These are phyloP conservation scores for Caenorhabditis latens DNA, from an alignment of 1,140 invertebrate genomes.

Conservation along the genomic window DNA sequence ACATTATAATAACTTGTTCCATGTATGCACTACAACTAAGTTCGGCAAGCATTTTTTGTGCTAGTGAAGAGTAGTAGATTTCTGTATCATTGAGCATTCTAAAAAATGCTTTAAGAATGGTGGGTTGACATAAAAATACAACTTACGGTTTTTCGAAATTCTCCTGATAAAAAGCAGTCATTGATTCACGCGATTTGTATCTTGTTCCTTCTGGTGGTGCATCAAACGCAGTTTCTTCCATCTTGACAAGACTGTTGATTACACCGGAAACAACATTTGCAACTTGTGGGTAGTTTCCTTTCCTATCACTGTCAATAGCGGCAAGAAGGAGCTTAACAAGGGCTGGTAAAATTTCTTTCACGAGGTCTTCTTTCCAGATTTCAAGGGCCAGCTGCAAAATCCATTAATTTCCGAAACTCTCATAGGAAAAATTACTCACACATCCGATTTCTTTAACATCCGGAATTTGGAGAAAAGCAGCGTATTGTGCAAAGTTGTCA, in stretches of 20 bases:
- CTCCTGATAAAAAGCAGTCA: constrained; percentile 53
- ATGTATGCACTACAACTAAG: constrained; percentile 72
- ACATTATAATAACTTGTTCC: constrained; percentile 70
- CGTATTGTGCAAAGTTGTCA: constrained; percentile 57
- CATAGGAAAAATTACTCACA: constrained; percentile 49
- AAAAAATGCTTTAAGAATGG: constrained; percentile 19
- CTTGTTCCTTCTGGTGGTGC: constrained; percentile 21
- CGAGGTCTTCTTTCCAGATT: constrained; percentile 71
- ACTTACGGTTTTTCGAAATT: constrained; percentile 54
- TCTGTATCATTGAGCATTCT: constrained; percentile 68
- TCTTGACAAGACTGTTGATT: constrained; percentile 70
- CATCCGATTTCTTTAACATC: constrained; percentile 69
- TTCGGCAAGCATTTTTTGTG: constrained; percentile 66
- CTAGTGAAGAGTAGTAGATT: constrained; percentile 67
- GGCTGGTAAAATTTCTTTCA: constrained; percentile 64
- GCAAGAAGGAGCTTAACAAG: constrained; percentile 64
- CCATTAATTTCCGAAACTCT: neutral
- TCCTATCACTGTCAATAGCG: constrained; percentile 65
- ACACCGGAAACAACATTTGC: constrained; percentile 67
- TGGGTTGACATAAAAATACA: constrained; percentile 11
- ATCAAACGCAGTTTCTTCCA: constrained; percentile 52
- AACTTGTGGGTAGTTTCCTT: constrained; percentile 49
- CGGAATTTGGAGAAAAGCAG: constrained; percentile 45
- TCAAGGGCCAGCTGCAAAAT: constrained; percentile 69
- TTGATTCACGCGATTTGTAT: neutral